Base-by-base conservation (phyloP, 2,113 vertebrate species). In the Urocitellus parryii region DNA sequence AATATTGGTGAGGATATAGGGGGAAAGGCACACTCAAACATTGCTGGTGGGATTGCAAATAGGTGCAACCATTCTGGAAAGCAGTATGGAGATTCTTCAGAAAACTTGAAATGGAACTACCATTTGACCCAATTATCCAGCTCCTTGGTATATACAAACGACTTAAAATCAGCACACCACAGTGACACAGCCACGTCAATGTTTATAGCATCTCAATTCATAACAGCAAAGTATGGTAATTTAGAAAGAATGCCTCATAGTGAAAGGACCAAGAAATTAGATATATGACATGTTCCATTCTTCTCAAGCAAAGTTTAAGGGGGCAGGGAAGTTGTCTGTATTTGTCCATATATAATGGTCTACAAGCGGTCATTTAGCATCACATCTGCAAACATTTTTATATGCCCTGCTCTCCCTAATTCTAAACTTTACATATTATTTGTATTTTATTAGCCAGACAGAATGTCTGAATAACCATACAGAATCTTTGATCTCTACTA, bases 371-470 rank as follows among this genome's bases (percentile, higher is more conserved):
- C 70, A 22, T 29, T 68, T 8, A 45, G 9, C 20, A 12, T 39
- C 25, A 20, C 5, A 27, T 10, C 76, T 72, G 1, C 53, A 82
- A 63, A 12, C 25, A 56, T 84, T 83, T 80, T 51, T 45, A 51
- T 67, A 6, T n/a, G 34, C 24, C 8, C 22, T 25, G 13, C 22
- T 67, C 12, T 77, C 4, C 20, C 5, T 1, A 45, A 27, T 76
- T 91, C 51, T 91, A n/a, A 88, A 68, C 58, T 58, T 34, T 14
- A 48, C 9, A 17, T 58, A 34, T 39, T 79, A 68, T 80, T 93
- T 78, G 3, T 63, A 18, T 72, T 72, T 93, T 78, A 48, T 42
- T 84, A 96, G 87, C 53, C 79, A 39, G 3, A 45, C 5, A 67
- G 42, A 48, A 13, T 53, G 1, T 42, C 20, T 78, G 29, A 82